Evolutionary conservation across 2,113 vertebrate genomes (phyloP), one percentile per base, ranked within the genome.

Genomic region (Columba livia): DNA sequence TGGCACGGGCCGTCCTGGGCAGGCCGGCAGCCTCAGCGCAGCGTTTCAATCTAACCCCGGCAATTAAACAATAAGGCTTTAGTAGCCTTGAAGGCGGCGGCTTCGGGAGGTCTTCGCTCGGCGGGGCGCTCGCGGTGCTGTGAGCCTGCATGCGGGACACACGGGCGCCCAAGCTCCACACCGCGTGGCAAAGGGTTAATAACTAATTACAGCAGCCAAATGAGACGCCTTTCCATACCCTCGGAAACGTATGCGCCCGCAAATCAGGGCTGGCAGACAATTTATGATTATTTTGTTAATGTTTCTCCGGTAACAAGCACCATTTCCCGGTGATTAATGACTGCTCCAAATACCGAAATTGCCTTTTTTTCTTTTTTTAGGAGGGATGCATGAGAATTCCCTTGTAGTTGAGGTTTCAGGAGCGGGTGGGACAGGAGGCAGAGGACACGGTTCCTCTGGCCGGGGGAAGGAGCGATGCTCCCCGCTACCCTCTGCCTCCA

Each of bases 231-330:
- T 58, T 50, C 88, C 44, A 28, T 66, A 38, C 53, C 67, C 50
- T 80, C 40, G 8, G 8, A 72, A 91, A 96, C 0, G 1, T 40
- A 88, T 66, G 71, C 53, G 23, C n/a, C 48, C 3, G 2, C 90
- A 93, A 82, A 96, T 53, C 54, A 10, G 85, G 80, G 80, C 94
- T 95, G 96, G 93, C 96, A 96, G 88, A 85, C 74, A 13, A 96
- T 96, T 97, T 96, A 91, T 92, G 96, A 79, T 89, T 94, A 94
- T 96, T 97, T 96, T 93, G 94, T 97, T 96, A 92, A 95, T 89
- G 95, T 93, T 96, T 96, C 86, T 95, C 88, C 80, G 89, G 73
- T 85, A 96, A 86, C 67, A 94, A 93, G 84, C 69, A 42, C 86
- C 56, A 81, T 91, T 96, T 96, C 93, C 9, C 16, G 50, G 57